Evolutionary conservation across 1,140 invertebrate genomes (phyloP).

Genomic region (Sesamia nonagrioides): DNA sequence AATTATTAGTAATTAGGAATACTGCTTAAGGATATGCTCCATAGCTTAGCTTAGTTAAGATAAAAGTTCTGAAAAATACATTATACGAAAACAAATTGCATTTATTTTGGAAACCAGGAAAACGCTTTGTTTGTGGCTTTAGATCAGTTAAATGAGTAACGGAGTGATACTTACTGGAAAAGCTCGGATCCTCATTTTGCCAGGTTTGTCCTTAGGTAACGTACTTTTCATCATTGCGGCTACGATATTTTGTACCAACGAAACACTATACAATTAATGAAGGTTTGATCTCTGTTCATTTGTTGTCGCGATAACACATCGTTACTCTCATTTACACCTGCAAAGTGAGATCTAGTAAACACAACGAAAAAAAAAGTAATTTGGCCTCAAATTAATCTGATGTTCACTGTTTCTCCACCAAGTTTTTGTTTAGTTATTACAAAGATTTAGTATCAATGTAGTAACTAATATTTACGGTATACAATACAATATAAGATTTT

Average conservation of each 20-base stretch:
- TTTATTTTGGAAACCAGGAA: neutral
- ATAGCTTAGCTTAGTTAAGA: neutral
- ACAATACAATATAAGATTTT: conserved; percentile 11
- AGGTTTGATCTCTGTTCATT: conserved; percentile 71
- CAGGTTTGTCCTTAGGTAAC: conserved; percentile 94
- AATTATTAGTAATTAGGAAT: neutral
- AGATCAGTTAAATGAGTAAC: neutral
- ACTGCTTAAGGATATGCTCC: neutral
- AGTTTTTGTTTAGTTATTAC: neutral
- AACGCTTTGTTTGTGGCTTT: neutral
- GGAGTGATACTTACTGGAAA: conserved; percentile 94
- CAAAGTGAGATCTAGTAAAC: conserved; percentile 62
- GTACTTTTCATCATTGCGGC: conserved; percentile 91
- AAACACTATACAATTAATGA: conserved; percentile 65
- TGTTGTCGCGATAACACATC: conserved; percentile 77
- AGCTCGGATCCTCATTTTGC: conserved; percentile 98
- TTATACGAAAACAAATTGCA: neutral
- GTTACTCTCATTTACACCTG: conserved; percentile 79
- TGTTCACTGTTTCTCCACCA: neutral
- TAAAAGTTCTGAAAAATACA: neutral
- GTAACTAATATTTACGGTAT: neutral
- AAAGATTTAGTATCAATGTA: neutral
- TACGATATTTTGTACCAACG: conserved; percentile 65
- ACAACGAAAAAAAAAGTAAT: conserved; percentile 34
- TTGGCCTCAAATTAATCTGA: conserved; percentile 26